Base-by-base conservation (phyloP, 2,888 invertebrate species). In the Cheilosia soror region DNA sequence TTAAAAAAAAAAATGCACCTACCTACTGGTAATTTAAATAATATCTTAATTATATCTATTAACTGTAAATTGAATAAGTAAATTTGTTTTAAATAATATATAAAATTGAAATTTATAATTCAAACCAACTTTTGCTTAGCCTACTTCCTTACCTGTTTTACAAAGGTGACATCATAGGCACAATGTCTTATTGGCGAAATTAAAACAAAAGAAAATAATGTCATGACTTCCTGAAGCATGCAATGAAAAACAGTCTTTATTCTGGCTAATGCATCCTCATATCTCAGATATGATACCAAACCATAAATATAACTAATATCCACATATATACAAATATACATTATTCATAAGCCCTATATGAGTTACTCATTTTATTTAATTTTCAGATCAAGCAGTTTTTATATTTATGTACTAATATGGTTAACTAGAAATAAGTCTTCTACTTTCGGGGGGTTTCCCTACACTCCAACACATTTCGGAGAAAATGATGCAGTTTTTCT, bases 281-380 rank as follows among this genome's bases (percentile, higher is more conserved):
- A 51, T 25, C 37, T 49, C 15, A 63, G 31, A 51, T 27, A 15
- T 44, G 29, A n/a, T 31, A 31, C 31, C 29, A 55, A 51, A 31
- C 13, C 5, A 58, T 29, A 53, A 68, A 51, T 51, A 68, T 53
- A 9, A 71, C 47, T n/a, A 51, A 13, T 81, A 57, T 71, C 29
- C 69, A 79, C 47, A 72, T 75, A 80, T 80, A 69, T 80, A 80
- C 80, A 76, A 66, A 47, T 9, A 7, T 71, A 84, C 69, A 75
- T 31, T 47, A 51, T 42, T 47, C n/a, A 73, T 47, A 71, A n/a
- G 31, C 42, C 9, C 55, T 60, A 2, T 60, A 55, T 13, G 55
- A 68, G 15, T 62, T 44, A 55, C n/a, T 58, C 5, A 29, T 33
- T 58, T 44, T 42, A 5, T 60, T 37, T 40, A 11, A 47, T 7